Evolutionary conservation across 2,113 vertebrate species (phyloP), one percentile per base, ranked within the genome.

Genomic region (Excalfactoria chinensis): DNA sequence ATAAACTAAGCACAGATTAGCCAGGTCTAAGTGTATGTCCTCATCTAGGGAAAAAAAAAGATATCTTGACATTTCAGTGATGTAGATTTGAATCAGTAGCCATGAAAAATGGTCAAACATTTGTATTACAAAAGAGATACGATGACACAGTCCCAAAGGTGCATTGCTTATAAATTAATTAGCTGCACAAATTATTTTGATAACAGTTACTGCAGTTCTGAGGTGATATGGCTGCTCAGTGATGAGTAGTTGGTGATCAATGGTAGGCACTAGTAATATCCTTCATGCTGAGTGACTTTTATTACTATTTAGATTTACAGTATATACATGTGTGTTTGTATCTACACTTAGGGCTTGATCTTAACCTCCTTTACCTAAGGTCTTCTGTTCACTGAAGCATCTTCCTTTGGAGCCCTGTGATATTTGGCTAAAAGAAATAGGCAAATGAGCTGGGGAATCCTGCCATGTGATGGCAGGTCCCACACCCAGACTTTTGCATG

Each of bases 101-200:
- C 91, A 89, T 96, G 95, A 94, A 95, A 97, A 97, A 97, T 86
- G 88, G 46, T 96, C 88, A 90, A 94, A 97, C 84, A 86, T 93
- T 96, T 97, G 90, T 92, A 92, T 96, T 97, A 97, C 91, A 97
- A 96, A 97, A 97, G 94, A 97, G 95, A 95, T 95, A 93, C 87
- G 92, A 97, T 95, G 95, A 95, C 96, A 97, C 92, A 96, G 93
- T 97, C 97, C 97, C 94, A 89, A 97, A 97, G 96, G 96, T 95
- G 93, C 97, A 93, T 94, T 97, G 97, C 62, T 93, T 97, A 96
- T 92, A 95, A 96, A 96, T 96, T 93, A 96, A 96, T 97, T 96
- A 97, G 95, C 93, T 97, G 96, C 88, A 96, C 88, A 92, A 93
- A 96, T 95, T 86, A 95, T 87, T 95, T 95, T 95, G 95, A 84